These are phyloP conservation scores for Acleris cristana DNA, from an alignment of 2,888 invertebrate genomes.

Conservation along the genomic window DNA sequence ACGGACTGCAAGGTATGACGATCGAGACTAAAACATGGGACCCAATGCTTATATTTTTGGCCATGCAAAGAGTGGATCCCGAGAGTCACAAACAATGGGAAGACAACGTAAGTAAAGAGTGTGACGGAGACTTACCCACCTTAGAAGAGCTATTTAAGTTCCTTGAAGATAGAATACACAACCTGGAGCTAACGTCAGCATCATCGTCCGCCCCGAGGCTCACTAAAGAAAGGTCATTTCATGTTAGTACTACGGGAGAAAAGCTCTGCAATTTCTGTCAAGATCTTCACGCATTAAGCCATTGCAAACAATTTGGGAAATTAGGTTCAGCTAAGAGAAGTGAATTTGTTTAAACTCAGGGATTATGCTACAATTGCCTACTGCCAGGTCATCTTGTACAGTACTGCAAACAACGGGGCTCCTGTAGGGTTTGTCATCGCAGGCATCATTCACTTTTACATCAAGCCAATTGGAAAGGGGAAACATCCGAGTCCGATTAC, in stretches of 20 bases:
- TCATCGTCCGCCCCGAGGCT: neutral
- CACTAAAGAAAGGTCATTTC: constrained; percentile 35
- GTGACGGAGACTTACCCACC: neutral
- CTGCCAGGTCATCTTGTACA: constrained; percentile 12
- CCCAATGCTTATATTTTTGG: neutral
- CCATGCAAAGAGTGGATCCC: neutral
- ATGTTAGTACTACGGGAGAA: constrained; percentile 10
- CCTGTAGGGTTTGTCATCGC: constrained; percentile 13
- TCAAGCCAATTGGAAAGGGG: constrained; percentile 5
- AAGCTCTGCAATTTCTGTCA: constrained; percentile 12
- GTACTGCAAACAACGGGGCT: constrained; percentile 4
- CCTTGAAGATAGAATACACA: neutral
- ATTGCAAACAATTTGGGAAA: constrained; percentile 21
- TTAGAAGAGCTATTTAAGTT: neutral
- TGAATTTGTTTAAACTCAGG: constrained; percentile 7
- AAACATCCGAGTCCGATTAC: neutral
- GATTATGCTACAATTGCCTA: constrained; percentile 26
- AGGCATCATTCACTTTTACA: constrained; percentile 26
- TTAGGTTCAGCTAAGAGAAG: constrained; percentile 10
- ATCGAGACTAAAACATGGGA: neutral
- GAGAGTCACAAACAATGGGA: constrained; percentile 3
- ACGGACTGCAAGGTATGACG: neutral
- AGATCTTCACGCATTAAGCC: constrained; percentile 20
- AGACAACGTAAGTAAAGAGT: neutral
- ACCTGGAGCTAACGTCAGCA: constrained; percentile 1